Evolutionary conservation across 2,888 invertebrate species (phyloP).

Genomic region (Agonum fuliginosum): DNA sequence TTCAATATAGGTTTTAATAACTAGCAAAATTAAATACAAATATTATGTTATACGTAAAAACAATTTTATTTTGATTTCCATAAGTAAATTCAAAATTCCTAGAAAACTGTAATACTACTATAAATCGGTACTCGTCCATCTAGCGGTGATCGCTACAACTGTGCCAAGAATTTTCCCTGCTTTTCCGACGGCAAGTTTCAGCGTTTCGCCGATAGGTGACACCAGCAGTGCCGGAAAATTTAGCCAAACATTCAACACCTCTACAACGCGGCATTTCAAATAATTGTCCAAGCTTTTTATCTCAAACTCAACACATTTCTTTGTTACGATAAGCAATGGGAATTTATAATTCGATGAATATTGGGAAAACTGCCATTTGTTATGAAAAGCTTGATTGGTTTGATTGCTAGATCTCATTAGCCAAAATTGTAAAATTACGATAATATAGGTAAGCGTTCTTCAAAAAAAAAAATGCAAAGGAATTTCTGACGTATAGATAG

Average conservation of each 20-base stretch:
- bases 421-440: neutral
- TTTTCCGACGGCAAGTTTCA: slow-evolving; percentile 17
- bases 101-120: neutral
- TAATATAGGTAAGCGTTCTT: neutral
- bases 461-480: neutral
- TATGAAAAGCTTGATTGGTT: no score
- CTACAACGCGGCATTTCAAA: neutral
- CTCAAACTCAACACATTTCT: neutral
- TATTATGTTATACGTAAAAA: neutral
- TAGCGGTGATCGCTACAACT: slow-evolving; percentile 24
- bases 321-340: neutral
- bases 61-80: neutral
- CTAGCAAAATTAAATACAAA: neutral
- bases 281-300: neutral
- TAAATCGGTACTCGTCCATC: slow-evolving; percentile 50
- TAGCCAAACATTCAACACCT: neutral
- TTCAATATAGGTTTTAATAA: neutral
- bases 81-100: neutral
- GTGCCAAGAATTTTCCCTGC: neutral
- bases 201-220: slow-evolving; percentile 51
- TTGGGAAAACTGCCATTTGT: no score
- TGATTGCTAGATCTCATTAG: no score
- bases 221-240: neutral
- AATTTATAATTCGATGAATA: slow-evolving; percentile 15
- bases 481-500: neutral